Conservation (phyloP, 2,888 invertebrate species). For the Metallyticus violacea region DNA sequence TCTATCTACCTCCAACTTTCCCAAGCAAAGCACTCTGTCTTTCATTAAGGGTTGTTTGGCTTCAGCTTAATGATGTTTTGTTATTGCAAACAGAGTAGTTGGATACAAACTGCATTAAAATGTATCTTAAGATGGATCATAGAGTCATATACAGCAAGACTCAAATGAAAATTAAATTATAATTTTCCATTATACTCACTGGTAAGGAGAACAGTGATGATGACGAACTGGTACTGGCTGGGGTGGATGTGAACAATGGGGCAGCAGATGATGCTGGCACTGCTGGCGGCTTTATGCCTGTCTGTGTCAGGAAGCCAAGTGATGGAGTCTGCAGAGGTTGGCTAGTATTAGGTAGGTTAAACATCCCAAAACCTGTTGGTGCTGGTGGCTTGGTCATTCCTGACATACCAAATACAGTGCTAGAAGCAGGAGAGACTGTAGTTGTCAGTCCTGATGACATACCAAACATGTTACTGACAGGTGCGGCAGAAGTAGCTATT, state of each 20-base stretch:
- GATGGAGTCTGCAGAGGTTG: background rate
- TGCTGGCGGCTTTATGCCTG: background rate
- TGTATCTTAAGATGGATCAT: too few relatives aligned
- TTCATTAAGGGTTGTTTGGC: too few relatives aligned
- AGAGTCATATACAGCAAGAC: too few relatives aligned
- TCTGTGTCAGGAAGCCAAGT: background rate
- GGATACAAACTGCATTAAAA: too few relatives aligned
- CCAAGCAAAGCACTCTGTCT: too few relatives aligned
- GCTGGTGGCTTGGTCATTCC: background rate
- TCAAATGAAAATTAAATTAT: too few relatives aligned
- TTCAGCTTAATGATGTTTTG: too few relatives aligned
- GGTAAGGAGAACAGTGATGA: background rate
- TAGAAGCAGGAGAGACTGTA: background rate
- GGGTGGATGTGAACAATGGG: background rate
- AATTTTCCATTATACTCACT: too few relatives aligned
- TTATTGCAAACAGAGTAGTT: too few relatives aligned
- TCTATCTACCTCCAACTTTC: too few relatives aligned
- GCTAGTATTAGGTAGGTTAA: background rate
- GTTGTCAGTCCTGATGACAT: background rate
- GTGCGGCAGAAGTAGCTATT: background rate
- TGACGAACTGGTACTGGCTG: background rate
- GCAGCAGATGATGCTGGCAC: background rate
- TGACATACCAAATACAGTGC: background rate
- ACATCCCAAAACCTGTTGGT: background rate
- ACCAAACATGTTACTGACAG: background rate